Base-by-base conservation (phyloP, 2,113 vertebrate genomes). In the Ariopsis seemanni region DNA sequence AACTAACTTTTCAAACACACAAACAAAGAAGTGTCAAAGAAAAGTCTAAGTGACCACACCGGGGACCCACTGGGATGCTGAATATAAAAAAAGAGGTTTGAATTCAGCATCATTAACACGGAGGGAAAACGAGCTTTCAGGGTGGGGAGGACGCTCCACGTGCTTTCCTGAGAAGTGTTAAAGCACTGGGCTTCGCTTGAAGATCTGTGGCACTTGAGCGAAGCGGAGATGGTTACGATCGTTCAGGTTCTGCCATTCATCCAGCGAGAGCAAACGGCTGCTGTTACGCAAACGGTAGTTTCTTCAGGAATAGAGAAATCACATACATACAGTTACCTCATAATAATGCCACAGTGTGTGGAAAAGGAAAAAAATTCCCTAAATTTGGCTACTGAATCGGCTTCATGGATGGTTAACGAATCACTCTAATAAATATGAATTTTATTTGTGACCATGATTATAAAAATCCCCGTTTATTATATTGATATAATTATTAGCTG, bases 231-330 rank as follows among this genome's bases (percentile, higher is more conserved):
- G 14, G 2, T 10, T 2, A 4, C 0, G 1, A 0, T 0, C 0
- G 7, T 86, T 93, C 67, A 83, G 83, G 1, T 18, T 52, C 1
- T 90, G 63, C 94, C 94, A 95, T 14, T 93, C 88, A 0, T 14
- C 1, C 3, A 95, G 91, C 0, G 91, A 79, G 5, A 65, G 17
- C 0, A 34, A 60, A 1, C 48, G 82, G n/a, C 11, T 63, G 0
- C 8, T 9, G 27, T 84, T 87, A 4, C 62, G 79, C 1, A 53
- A 57, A 53, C 88, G 85, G 72, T 93, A 94, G 74, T 93, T 95
- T 1, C 94, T 95, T 88, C 65, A 80, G 18, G 83, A 88, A 83
- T 9, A 78, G 5, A 82, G 88, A 91, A 30, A 1, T 81, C n/a
- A 84, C 27, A 53, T 18, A 80, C 9, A 85, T 22, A 48, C n/a